Evolutionary conservation across 1,140 invertebrate species (phyloP), one percentile per base, ranked within the genome.

Genomic region (Odontomachus brunneus): DNA sequence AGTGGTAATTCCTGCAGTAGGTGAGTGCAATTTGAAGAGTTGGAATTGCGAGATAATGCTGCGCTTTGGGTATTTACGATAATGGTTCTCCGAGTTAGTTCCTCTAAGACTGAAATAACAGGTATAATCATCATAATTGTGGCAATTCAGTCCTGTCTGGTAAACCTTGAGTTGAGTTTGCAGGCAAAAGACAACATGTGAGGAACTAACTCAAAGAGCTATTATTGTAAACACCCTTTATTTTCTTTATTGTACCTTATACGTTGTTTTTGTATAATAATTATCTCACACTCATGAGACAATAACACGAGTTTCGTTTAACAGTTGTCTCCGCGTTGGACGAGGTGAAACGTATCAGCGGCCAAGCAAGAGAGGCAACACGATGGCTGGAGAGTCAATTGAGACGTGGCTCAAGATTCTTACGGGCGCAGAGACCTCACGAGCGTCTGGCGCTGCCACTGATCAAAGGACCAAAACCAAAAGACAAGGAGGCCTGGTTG

Each of bases 371-470:
- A 65, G 97, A 98, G 91, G 97, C 97, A 2, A 99, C 98, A 67
- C 96, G 98, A 84, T 99, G 98, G 98, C 93, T 99, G 65, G 98
- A 99, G 92, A 93, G 95, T 26, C 97, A 98, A 93, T 96, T 99
- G 22, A 96, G 96, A 76, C 96, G 96, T 85, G 98, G 98, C 12
- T 98, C 97, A 83, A 95, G 97, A 71, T 98, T 97, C 91, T 92
- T 98, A 82, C 94, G 97, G 84, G 96, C 97, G 4, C 98, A 98
- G 92, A 95, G 97, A 38, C 96, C 96, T 22, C 96, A 97, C 44
- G 98, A 98, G 92, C 95, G 96, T 22, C 94, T 96, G 26, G 94
- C 96, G 15, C 91, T 98, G 12, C 96, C 97, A 0, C 95, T 97
- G 7, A 95, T 98, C 60, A 98, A 98, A 93, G 95, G 95, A 82